Evolutionary conservation across 2,888 invertebrate species (phyloP).

Genomic region (Tenthredo mesomela): DNA sequence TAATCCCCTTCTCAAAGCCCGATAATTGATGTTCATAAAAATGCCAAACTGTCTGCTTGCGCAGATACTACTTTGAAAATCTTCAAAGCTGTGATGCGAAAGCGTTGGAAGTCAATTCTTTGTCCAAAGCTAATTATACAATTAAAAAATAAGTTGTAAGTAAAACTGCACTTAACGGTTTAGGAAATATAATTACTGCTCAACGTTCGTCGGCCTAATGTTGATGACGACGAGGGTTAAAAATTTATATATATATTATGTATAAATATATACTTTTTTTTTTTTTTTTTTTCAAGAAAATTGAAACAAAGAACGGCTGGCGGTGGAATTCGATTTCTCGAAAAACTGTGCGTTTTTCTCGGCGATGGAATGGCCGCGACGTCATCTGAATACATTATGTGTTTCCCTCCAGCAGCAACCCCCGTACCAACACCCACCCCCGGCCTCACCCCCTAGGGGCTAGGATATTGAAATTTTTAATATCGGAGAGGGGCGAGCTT

Average conservation of each 20-base stretch:
- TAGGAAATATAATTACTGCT: constrained; percentile 21
- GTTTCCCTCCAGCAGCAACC: constrained; percentile 69
- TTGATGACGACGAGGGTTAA: background rate
- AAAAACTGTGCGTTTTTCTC: constrained; percentile 78
- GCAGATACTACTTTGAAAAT: background rate
- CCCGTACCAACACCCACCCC: constrained; percentile 43
- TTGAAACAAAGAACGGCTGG: constrained; percentile 38
- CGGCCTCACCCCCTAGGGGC: constrained; percentile 73
- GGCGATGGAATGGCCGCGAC: constrained; percentile 78
- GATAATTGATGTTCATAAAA: background rate
- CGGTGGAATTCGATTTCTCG: constrained; percentile 75
- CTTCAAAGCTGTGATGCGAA: background rate
- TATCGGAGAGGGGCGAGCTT: constrained; percentile 73
- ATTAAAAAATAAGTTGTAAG: background rate
- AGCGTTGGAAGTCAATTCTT: background rate
- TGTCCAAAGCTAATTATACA: background rate
- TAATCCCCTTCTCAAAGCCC: background rate
- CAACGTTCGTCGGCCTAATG: background rate
- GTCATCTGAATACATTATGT: constrained; percentile 78
- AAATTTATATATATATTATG: background rate
- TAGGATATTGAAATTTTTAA: constrained; percentile 78
- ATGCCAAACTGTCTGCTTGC: background rate
- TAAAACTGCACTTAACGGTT: background rate
- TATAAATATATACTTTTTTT: background rate
- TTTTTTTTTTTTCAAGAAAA: constrained; percentile 2